phyloP scores from a whole-genome alignment of 1,140 invertebrate species.

The Phocides pigmalion region DNA sequence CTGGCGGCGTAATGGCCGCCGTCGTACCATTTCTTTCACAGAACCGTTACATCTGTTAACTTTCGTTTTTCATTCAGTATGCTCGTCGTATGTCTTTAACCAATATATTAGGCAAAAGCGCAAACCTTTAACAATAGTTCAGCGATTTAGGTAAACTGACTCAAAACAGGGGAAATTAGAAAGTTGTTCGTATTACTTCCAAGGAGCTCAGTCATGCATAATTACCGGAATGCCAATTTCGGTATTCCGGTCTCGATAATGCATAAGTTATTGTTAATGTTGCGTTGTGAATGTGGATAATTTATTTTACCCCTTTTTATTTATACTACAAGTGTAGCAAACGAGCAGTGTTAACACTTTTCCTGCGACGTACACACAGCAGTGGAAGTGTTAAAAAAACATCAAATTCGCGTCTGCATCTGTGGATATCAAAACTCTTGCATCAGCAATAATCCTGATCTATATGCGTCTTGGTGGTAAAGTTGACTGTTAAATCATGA shows the following conservation, averaged over 20 bases:
- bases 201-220: slow-evolving; percentile 31
- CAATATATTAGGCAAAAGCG: slow-evolving; percentile 35
- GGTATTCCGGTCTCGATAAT: slow-evolving; percentile 15
- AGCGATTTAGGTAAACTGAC: slow-evolving; percentile 28
- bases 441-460: too few species aligned
- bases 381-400: too few species aligned
- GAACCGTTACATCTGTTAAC: slow-evolving; percentile 34
- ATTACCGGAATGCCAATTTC: slow-evolving; percentile 22
- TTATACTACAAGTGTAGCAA: too few species aligned
- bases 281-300: too few species aligned
- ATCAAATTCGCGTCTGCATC: too few species aligned
- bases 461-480: too few species aligned
- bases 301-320: too few species aligned
- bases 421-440: too few species aligned
- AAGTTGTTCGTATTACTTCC: slow-evolving; percentile 15
- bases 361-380: too few species aligned
- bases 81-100: slow-evolving; percentile 42
- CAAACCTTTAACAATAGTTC: slow-evolving; percentile 18
- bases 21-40: slow-evolving; percentile 71
- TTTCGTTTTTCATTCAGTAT: slow-evolving; percentile 61
- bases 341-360: too few species aligned
- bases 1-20: slow-evolving; percentile 48
- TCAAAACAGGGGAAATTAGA: slow-evolving; percentile 29
- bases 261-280: too few species aligned
- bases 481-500: too few species aligned